Evolutionary conservation across 1,140 invertebrate genomes (phyloP).

Genomic region (Drosophila watanabei): DNA sequence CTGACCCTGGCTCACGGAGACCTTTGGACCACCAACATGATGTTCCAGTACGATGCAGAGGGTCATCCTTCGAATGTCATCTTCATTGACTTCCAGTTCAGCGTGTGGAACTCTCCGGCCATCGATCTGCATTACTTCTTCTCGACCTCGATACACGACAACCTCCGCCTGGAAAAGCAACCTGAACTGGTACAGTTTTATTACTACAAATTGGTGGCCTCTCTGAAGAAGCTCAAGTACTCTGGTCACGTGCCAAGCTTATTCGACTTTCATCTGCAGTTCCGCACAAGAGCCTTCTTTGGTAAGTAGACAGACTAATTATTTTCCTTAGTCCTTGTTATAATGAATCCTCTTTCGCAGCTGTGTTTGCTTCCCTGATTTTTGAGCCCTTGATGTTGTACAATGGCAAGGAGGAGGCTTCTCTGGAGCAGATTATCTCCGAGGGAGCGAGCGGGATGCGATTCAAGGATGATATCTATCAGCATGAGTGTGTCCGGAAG

Average conservation of each 20-base stretch:
- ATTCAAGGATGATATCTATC: constrained; percentile 43
- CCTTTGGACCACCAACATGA: constrained; percentile 89
- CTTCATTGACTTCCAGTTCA: constrained; percentile 63
- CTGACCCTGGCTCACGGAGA: constrained; percentile 88
- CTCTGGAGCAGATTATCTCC: constrained; percentile 43
- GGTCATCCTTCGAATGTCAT: constrained; percentile 52
- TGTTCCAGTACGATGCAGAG: constrained; percentile 87
- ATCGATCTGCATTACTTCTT: constrained; percentile 29
- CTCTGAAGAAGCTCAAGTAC: constrained; percentile 48
- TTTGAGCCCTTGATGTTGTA: constrained; percentile 61
- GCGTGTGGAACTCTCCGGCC: constrained; percentile 29
- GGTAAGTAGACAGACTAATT: constrained; percentile 30
- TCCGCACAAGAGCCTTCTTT: constrained; percentile 49
- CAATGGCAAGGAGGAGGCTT: constrained; percentile 58
- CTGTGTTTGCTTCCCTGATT: constrained; percentile 39
- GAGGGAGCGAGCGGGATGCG: constrained; percentile 18
- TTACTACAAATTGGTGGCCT: constrained; percentile 50
- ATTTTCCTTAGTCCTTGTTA: too few species aligned
- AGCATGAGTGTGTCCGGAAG: constrained; percentile 26
- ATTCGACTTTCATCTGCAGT: constrained; percentile 62
- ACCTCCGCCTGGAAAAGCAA: constrained; percentile 17
- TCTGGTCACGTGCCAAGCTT: constrained; percentile 54
- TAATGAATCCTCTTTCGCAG: background rate
- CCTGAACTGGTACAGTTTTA: constrained; percentile 68
- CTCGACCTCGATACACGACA: constrained; percentile 13